Base-by-base conservation (phyloP, 2,888 invertebrate genomes). In the Platypus cylindrus region DNA sequence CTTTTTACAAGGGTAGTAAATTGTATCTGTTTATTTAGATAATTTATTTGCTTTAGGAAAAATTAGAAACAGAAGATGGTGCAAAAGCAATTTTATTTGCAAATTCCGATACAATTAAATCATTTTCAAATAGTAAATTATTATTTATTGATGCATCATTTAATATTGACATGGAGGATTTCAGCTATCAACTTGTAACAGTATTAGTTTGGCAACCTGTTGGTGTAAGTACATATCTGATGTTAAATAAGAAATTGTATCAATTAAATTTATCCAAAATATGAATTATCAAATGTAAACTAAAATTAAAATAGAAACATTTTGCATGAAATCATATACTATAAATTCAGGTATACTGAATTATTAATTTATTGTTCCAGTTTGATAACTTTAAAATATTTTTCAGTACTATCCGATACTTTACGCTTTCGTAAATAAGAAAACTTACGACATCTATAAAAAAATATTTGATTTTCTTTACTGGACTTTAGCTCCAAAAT, bases 1-100 rank as follows among this genome's bases (percentile, higher is more conserved):
- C 7, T 20, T 20, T 20, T n/a, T n/a, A n/a, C n/a, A n/a, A n/a
- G n/a, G 20, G 20, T 20, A 20, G 20, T 20, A 20, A 9, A 20
- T 20, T 20, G 9, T 20, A 20, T 20, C 5, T 20, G 5, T 8
- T 11, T 11, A 12, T 25, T 25, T 8, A n/a, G 11, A 5, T 8
- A 25, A 25, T 25, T 31, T 9, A 16, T 11, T 24, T 16, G 14
- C 37, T 40, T 17, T 32, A 43, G 43, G 71, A 75, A 36, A 69
- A 73, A 63, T 76, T 77, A 47, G 68, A 69, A 3, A 61, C 65
- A 5, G 66, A 68, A 1, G 61, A 63, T 37, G 47, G 47, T 26
- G 40, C 46, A 2, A 51, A 51, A 42, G 60, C 56, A 1, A 41
- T 60, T 2, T 40, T 59, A 3, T 60, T 60, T 36, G 54, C 51